phyloP scores from a whole-genome alignment of 1,140 invertebrate species.

The Bombus breviceps region DNA sequence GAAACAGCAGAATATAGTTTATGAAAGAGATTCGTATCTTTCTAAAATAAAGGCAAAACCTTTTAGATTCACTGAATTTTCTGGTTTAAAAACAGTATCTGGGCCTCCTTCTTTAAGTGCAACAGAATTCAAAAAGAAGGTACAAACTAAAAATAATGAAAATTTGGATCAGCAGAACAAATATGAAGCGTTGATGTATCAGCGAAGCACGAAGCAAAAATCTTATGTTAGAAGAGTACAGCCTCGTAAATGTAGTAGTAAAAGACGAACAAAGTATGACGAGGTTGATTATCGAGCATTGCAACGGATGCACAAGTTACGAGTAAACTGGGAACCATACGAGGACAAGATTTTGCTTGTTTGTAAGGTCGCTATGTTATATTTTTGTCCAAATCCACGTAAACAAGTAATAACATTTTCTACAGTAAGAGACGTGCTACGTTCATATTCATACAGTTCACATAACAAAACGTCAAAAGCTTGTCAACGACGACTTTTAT shows the following conservation, averaged over 20 bases:
- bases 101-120: constrained; percentile 57
- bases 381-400: constrained; percentile 84
- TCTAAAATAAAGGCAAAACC: constrained; percentile 73
- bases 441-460: constrained; percentile 82
- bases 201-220: constrained; percentile 54
- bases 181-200: constrained; percentile 60
- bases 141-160: background rate
- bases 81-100: constrained; percentile 67
- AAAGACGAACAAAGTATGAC: constrained; percentile 83
- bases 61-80: constrained; percentile 69
- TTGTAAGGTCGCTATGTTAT: constrained; percentile 86
- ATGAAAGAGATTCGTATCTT: constrained; percentile 54
- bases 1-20: background rate
- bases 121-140: constrained; percentile 52
- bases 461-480: constrained; percentile 88
- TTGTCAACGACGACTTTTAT: constrained; percentile 86
- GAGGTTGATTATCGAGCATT: constrained; percentile 87
- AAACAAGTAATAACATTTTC: constrained; percentile 81
- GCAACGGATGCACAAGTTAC: constrained; percentile 85
- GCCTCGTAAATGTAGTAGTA: constrained; percentile 70
- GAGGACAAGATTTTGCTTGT: constrained; percentile 88
- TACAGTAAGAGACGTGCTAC: constrained; percentile 86
- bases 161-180: constrained; percentile 5
- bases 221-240: constrained; percentile 75
- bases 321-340: constrained; percentile 85